A percentile compares a stretch with the other conserved stretches of the same genome.
Evolutionary conservation across 1,140 invertebrate species (phyloP).

Genomic region (Sminthurides bifidus): DNA sequence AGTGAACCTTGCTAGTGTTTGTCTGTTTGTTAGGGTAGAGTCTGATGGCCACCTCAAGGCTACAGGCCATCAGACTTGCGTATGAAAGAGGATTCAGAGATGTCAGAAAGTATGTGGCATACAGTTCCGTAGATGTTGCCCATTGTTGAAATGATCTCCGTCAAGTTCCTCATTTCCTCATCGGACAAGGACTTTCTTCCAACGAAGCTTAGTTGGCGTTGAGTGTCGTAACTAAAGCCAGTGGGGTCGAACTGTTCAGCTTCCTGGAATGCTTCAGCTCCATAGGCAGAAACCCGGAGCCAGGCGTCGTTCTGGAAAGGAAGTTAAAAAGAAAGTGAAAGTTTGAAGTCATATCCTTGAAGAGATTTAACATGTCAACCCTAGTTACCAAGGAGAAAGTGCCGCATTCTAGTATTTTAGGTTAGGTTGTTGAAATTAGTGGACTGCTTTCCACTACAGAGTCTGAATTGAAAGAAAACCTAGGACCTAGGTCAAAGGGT

Average conservation of each 20-base stretch:
- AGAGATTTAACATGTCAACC: background rate
- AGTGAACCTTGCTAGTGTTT: conserved; percentile 23
- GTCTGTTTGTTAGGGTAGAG: conserved; percentile 16
- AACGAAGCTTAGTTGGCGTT: conserved; percentile 26
- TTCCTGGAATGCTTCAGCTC: conserved; percentile 20
- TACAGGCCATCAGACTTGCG: conserved; percentile 28
- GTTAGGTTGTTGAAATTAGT: no score
- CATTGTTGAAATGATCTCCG: conserved; percentile 30
- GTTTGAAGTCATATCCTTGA: background rate
- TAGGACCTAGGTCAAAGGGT: no score
- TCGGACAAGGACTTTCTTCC: conserved; percentile 26
- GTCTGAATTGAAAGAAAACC: no score
- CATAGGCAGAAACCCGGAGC: conserved; percentile 16
- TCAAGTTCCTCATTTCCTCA: conserved; percentile 31
- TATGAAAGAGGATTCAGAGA: no score
- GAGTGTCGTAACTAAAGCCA: conserved; percentile 29
- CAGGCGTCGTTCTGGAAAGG: conserved; percentile 13
- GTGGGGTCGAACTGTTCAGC: conserved; percentile 30
- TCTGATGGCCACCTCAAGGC: conserved; percentile 32
- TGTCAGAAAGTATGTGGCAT: conserved; percentile 9
- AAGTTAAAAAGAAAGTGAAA: background rate
- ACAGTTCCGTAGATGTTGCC: conserved; percentile 31
- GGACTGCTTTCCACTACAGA: no score
- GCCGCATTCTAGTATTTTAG: no score
- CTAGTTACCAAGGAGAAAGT: background rate